Base-by-base conservation (phyloP, 1,140 invertebrate species). In the Lysiphlebus fabarum region DNA sequence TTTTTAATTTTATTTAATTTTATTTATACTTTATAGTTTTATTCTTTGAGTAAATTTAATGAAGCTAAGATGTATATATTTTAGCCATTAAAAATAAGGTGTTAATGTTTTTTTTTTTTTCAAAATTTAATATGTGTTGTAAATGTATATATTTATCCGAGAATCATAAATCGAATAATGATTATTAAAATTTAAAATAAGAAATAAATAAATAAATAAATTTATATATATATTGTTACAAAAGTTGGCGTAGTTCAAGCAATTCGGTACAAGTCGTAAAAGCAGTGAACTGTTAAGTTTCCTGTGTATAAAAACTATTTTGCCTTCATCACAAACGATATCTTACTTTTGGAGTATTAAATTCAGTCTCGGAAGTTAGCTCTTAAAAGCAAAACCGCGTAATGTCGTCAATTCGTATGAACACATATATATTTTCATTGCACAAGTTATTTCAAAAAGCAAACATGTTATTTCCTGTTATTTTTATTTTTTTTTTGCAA, bases 401-500 rank as follows among this genome's bases (percentile, higher is more conserved):
- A 53, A 59, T 59, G 41, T 51, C 12, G 40, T 57, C 47, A 34
- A 53, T 59, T 40, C 56, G 17, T 3, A 38, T 6, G 4, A 2
- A 26, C 17, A 50, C 42, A 48, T 47, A 17, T 40, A 10, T 40
- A 44, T 53, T 42, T 59, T 40, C 40, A 42, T 26, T 48, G 26
- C 7, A 26, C 38, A 34, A 26, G 40, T 34, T 50, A 42, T 59
- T 53, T 51, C n/a, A 17, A 41, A 45, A 53, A 33, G 43, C 49
- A 53, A 59, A 59, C 57, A 53, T 51, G 48, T 44, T 14, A 51
- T 59, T 59, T 59, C 57, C 50, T 53, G 57, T 53, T 59, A n/a
- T n/a, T 48, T 59, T 53, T 34, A 40, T 38, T 59, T 45, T 59
- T 59, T 34, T n/a, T 48, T 4, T 12, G 14, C 17, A 26, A 26